phyloP scores from a whole-genome alignment of 2,113 vertebrate species.

The Argyrosomus japonicus region DNA sequence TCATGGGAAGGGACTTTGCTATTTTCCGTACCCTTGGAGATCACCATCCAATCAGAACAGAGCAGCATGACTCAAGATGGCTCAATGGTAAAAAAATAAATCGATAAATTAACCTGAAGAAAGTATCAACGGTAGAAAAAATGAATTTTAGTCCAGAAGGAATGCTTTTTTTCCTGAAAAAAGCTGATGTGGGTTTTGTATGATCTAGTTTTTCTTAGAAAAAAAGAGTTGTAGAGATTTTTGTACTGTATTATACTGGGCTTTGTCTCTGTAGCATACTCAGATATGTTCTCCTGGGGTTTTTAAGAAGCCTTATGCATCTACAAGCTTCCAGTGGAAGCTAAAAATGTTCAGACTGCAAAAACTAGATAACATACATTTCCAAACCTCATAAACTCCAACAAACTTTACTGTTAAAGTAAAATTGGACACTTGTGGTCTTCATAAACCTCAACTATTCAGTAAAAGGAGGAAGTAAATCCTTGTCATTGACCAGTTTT shows the following conservation, averaged over 20 bases:
- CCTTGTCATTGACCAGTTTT: conserved; percentile 16
- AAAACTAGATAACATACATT: conserved; percentile 15
- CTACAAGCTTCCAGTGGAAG: background rate
- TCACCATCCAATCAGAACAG: conserved; percentile 96
- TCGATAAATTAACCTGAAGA: background rate
- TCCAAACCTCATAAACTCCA: background rate
- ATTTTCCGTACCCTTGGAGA: conserved; percentile 97
- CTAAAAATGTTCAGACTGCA: background rate
- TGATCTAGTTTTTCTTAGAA: background rate
- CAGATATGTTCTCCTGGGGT: background rate
- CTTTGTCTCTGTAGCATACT: background rate
- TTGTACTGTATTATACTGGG: background rate
- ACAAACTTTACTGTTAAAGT: conserved; percentile 21
- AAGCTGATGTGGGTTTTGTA: background rate
- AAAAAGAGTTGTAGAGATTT: background rate
- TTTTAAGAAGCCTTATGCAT: background rate
- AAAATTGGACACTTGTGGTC: conserved; percentile 19
- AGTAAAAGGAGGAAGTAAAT: conserved; percentile 8
- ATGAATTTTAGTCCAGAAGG: background rate
- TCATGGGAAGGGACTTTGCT: conserved; percentile 98
- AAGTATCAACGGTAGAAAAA: background rate
- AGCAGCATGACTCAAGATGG: conserved; percentile 98
- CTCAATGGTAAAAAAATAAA: conserved; percentile 89
- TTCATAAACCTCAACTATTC: conserved; percentile 7
- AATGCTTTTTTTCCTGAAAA: background rate